Evolutionary conservation across 2,888 invertebrate species (phyloP).

Genomic region (Cantharis lateralis): DNA sequence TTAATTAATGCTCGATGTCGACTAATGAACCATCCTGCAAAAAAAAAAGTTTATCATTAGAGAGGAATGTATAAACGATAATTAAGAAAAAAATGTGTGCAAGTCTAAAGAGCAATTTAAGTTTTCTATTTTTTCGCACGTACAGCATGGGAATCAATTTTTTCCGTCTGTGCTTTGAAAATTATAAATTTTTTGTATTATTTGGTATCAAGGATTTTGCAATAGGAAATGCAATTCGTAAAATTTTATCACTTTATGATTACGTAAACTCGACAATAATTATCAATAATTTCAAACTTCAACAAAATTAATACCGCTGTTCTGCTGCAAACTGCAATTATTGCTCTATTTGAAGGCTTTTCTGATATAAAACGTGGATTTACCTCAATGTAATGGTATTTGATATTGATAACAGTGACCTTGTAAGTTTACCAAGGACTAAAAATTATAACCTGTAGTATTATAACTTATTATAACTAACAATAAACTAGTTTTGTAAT

Average conservation of each 20-base stretch:
- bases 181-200: no score
- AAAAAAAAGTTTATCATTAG: background rate
- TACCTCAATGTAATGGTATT: background rate
- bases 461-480: background rate
- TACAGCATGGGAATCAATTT: background rate
- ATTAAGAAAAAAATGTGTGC: background rate
- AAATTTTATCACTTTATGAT: background rate
- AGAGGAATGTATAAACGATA: background rate
- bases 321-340: background rate
- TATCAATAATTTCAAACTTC: background rate
- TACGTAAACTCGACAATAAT: background rate
- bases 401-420: background rate
- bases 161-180: no score
- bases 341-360: background rate
- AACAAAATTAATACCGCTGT: background rate
- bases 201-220: background rate
- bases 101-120: background rate
- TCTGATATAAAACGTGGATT: background rate
- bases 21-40: background rate
- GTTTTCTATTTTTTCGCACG: background rate
- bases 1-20: background rate
- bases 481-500: background rate
- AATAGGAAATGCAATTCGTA: background rate
- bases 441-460: background rate
- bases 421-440: background rate